A percentile compares a stretch with the other conserved stretches of the same genome.
Conservation (phyloP, 2,797 vertebrate genomes). For the Peromyscus attwateri region DNA sequence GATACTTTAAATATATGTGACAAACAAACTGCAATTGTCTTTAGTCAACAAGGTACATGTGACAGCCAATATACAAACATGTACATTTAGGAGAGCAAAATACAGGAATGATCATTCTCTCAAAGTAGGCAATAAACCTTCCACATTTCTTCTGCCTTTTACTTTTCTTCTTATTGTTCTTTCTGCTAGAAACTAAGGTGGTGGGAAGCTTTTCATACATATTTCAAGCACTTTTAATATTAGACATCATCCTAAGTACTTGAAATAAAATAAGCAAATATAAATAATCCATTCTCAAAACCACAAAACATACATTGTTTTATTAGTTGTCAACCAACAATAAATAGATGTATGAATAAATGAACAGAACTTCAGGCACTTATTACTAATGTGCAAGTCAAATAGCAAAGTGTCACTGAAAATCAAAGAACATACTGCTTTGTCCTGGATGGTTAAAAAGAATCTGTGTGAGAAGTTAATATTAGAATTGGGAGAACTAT, state of each 20-base stretch:
- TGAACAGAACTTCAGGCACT: background rate
- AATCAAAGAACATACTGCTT: background rate
- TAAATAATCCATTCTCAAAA: background rate
- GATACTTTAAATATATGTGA: background rate
- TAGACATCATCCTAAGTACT: background rate
- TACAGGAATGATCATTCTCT: background rate
- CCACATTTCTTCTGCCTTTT: background rate
- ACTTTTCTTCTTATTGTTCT: background rate
- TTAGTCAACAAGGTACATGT: background rate
- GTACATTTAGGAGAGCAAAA: background rate
- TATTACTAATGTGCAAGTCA: background rate
- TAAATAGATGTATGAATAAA: background rate
- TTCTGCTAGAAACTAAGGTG: background rate
- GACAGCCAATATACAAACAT: background rate
- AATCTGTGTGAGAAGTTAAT: background rate
- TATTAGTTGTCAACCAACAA: background rate
- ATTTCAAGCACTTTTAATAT: background rate
- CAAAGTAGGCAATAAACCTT: fast-evolving
- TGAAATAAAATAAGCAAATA: background rate
- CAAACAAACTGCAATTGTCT: background rate
- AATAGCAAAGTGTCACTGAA: background rate
- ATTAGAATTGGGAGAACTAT: background rate
- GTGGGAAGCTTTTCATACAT: background rate
- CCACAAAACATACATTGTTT: background rate
- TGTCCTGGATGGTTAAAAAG: background rate